phyloP scores from a whole-genome alignment of 2,888 invertebrate species.

The Saturnia japonica region DNA sequence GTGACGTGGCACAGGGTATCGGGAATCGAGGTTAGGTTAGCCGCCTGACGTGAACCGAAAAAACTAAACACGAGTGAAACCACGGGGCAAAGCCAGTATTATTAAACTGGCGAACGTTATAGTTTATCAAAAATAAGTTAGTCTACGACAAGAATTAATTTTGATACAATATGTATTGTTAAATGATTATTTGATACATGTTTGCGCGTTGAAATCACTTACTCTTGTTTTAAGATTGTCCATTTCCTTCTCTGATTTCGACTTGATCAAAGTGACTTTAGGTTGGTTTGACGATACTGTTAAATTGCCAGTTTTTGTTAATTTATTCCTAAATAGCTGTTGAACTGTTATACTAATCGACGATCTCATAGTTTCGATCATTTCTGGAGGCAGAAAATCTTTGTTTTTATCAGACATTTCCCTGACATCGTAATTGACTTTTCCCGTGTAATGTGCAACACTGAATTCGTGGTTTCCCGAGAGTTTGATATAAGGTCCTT shows the following conservation, averaged over 20 bases:
- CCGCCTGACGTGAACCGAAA: no score
- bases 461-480: conserved; percentile 87
- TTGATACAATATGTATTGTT: no score
- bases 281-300: conserved; percentile 79
- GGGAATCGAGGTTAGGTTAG: no score
- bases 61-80: no score
- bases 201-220: conserved; percentile 35
- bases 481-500: conserved; percentile 79
- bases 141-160: no score
- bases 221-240: conserved; percentile 80
- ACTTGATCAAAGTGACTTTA: conserved; percentile 52
- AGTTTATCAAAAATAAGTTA: no score
- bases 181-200: neutral
- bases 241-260: conserved; percentile 74
- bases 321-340: conserved; percentile 90
- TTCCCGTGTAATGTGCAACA: conserved; percentile 95
- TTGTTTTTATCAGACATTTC: conserved; percentile 95
- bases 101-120: no score
- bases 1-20: no score
- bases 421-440: conserved; percentile 90
- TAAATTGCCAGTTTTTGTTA: conserved; percentile 93
- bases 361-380: conserved; percentile 91
- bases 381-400: conserved; percentile 94
- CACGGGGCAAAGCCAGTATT: no score
- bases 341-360: conserved; percentile 87